A percentile compares a stretch with the other conserved stretches of the same genome.
Evolutionary conservation across 2,888 invertebrate genomes (phyloP).

Genomic region (Lycocerus yunnanus): DNA sequence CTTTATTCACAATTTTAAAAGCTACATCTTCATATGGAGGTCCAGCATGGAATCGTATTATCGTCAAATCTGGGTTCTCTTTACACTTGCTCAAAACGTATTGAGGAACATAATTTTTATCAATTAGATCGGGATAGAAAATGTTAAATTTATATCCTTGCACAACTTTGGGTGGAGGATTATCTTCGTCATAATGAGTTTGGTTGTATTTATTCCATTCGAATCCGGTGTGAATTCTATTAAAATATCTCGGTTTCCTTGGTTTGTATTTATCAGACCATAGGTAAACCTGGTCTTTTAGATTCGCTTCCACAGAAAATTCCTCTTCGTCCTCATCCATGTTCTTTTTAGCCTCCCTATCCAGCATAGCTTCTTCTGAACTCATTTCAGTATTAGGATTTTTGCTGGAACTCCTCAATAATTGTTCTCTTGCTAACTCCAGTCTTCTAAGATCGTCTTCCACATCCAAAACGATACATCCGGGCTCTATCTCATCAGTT

Average conservation of each 20-base stretch:
- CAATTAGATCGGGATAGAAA: constrained; percentile 90
- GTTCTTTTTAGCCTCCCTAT: constrained; percentile 80
- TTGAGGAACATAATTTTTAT: constrained; percentile 89
- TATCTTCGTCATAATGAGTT: constrained; percentile 99
- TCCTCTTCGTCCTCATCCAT: constrained; percentile 86
- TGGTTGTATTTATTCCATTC: constrained; percentile 99
- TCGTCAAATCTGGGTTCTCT: neutral
- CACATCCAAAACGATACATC: constrained; percentile 75
- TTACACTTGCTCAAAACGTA: constrained; percentile 76
- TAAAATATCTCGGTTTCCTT: constrained; percentile 96
- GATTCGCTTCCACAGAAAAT: constrained; percentile 86
- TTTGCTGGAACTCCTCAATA: constrained; percentile 63
- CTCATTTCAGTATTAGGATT: constrained; percentile 58
- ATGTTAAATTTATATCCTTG: constrained; percentile 99
- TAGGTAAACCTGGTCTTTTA: constrained; percentile 85
- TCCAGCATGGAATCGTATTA: constrained; percentile 88
- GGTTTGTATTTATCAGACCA: constrained; percentile 99
- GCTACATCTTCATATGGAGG: constrained; percentile 99
- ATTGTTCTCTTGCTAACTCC: constrained; percentile 71
- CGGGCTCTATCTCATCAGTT: constrained; percentile 69
- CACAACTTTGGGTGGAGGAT: constrained; percentile 99
- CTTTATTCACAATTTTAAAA: constrained; percentile 97
- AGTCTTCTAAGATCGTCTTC: constrained; percentile 77
- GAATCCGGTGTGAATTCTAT: constrained; percentile 94
- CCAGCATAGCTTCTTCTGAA: constrained; percentile 67